Evolutionary conservation across 2,888 invertebrate genomes (phyloP).

Genomic region (Harpalus rubripes): DNA sequence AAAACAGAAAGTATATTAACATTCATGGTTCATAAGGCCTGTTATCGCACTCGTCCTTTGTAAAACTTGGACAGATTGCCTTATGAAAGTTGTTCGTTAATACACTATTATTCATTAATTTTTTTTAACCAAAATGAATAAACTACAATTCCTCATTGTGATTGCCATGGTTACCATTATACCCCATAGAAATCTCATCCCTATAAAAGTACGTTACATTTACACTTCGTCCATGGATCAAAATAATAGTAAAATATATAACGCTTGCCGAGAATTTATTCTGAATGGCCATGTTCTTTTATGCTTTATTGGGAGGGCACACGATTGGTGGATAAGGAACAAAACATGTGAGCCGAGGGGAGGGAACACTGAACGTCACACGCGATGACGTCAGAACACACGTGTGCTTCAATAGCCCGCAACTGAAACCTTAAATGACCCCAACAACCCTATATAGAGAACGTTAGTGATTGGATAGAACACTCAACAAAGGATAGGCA

Average conservation of each 20-base stretch:
- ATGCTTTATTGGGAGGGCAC: slow-evolving; percentile 27
- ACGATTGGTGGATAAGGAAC: slow-evolving; percentile 14
- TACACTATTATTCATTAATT: too few relatives aligned
- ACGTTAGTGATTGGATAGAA: slow-evolving; percentile 10
- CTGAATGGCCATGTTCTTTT: slow-evolving; percentile 11
- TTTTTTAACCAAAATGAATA: too few relatives aligned
- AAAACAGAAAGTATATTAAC: too few relatives aligned
- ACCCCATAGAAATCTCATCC: not conserved
- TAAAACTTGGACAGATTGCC: too few relatives aligned
- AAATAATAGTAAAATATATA: slow-evolving; percentile 23
- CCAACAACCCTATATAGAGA: slow-evolving; percentile 50
- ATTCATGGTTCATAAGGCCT: too few relatives aligned
- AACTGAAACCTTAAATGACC: slow-evolving; percentile 60
- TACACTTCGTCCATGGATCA: not conserved
- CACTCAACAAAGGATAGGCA: too few relatives aligned
- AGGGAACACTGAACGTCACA: slow-evolving; percentile 41
- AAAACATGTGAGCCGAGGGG: slow-evolving; percentile 16
- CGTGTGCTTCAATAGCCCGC: slow-evolving; percentile 59
- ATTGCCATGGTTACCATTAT: too few relatives aligned
- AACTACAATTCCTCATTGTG: too few relatives aligned
- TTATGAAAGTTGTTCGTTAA: too few relatives aligned
- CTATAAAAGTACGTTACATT: not conserved
- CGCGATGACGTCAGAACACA: slow-evolving; percentile 68
- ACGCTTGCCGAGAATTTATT: slow-evolving; percentile 16
- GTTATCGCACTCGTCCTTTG: too few relatives aligned